Percentiles rank a stretch among this genome's conserved stretches.
These are phyloP conservation scores for Caenorhabditis sinica DNA, from an alignment of 2,888 invertebrate species.

Conservation along the genomic window DNA sequence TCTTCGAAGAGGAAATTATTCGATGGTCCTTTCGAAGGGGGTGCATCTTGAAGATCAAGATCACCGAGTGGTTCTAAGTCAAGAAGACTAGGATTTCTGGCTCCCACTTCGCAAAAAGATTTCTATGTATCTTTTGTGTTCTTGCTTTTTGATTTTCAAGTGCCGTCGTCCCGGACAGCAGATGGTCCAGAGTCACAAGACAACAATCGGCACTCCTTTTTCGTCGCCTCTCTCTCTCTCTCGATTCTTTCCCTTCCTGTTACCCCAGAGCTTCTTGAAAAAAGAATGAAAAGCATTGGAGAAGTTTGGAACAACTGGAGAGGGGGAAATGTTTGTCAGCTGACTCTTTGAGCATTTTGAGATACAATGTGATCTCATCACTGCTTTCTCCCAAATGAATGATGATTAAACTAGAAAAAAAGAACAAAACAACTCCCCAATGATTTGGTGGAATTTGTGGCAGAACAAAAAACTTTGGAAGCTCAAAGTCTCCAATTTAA, in stretches of 20 bases:
- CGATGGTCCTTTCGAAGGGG: too few relatives aligned
- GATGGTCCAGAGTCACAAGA: slow-evolving; percentile 40
- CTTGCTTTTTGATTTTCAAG: slow-evolving; percentile 5
- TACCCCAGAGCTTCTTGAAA: not conserved
- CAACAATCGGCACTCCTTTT: slow-evolving; percentile 42
- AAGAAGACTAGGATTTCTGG: not conserved
- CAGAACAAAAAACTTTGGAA: slow-evolving; percentile 5
- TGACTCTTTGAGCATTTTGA: slow-evolving; percentile 40
- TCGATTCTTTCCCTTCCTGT: slow-evolving; percentile 16
- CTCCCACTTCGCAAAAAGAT: not conserved
- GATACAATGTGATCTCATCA: slow-evolving; percentile 43
- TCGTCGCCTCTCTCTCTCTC: slow-evolving; percentile 10
- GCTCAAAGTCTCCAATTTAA: not conserved
- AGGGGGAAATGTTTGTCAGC: slow-evolving; percentile 15
- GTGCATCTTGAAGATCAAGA: too few relatives aligned
- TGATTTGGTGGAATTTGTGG: not conserved
- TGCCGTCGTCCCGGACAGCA: not conserved
- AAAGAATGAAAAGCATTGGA: slow-evolving; percentile 33
- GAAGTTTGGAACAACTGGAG: slow-evolving; percentile 4
- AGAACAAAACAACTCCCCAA: slow-evolving; percentile 11
- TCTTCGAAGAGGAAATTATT: not conserved
- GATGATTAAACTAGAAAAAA: slow-evolving; percentile 30
- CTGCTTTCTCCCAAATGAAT: slow-evolving; percentile 11
- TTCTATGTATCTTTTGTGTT: not conserved
- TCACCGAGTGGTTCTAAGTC: too few relatives aligned